Percentiles rank a stretch among this genome's conserved stretches.
phyloP scores from a whole-genome alignment of 2,797 vertebrate genomes.

The Crenichthys baileyi region DNA sequence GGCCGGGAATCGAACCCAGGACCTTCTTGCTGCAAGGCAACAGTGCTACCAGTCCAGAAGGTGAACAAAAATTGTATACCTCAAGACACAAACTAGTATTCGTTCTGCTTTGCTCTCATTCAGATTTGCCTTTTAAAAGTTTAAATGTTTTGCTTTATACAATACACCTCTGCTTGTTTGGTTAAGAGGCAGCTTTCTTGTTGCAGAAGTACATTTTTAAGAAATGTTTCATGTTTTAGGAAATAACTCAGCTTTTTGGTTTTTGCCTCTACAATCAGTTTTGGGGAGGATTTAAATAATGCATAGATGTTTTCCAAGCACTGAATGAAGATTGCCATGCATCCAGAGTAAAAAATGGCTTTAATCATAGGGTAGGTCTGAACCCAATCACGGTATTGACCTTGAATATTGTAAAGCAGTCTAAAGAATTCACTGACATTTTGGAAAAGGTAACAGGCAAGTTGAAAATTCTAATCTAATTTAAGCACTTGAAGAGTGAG shows the following conservation, averaged over 20 bases:
- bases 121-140: background rate
- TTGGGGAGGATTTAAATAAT: slow-evolving; percentile 32
- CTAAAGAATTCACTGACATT: slow-evolving; percentile 55
- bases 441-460: slow-evolving; percentile 51
- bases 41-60: background rate
- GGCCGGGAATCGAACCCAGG: no score
- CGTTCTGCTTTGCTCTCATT: background rate
- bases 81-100: background rate
- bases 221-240: slow-evolving; percentile 29
- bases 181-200: slow-evolving; percentile 40
- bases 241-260: slow-evolving; percentile 13
- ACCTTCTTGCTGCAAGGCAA: no score
- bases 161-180: background rate
- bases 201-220: slow-evolving; percentile 27
- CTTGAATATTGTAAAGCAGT: slow-evolving; percentile 51
- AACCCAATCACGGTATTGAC: slow-evolving; percentile 42
- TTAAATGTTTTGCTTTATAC: background rate
- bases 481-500: slow-evolving; percentile 41
- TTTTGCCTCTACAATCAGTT: background rate
- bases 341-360: slow-evolving; percentile 27
- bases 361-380: slow-evolving; percentile 32
- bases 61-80: background rate
- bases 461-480: slow-evolving; percentile 58
- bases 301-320: slow-evolving; percentile 22
- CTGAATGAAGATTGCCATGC: slow-evolving; percentile 33